phyloP scores from a whole-genome alignment of 2,888 invertebrate genomes.

The Lordiphosa fenestrarum region DNA sequence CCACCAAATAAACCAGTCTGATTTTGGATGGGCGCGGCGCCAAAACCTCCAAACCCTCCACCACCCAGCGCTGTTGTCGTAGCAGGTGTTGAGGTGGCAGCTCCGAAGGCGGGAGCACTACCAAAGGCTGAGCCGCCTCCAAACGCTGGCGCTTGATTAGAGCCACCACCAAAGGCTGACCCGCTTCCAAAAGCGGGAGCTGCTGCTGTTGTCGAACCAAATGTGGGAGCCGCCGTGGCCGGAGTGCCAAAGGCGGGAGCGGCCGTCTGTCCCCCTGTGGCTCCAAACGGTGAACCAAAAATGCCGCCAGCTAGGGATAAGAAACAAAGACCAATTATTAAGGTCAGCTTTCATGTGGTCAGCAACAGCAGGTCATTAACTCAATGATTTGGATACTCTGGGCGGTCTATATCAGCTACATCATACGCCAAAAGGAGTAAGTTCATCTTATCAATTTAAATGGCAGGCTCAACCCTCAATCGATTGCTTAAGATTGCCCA shows the following conservation, averaged over 20 bases:
- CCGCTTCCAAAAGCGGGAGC: slow-evolving; percentile 18
- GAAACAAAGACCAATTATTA: slow-evolving; percentile 37
- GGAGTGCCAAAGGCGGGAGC: slow-evolving; percentile 48
- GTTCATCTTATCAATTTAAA: slow-evolving; percentile 8
- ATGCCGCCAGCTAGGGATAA: slow-evolving; percentile 70
- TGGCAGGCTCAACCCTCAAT: slow-evolving; percentile 55
- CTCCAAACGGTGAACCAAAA: slow-evolving; percentile 76
- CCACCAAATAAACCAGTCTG: slow-evolving; percentile 79
- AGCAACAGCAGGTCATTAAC: slow-evolving; percentile 7
- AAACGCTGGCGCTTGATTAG: slow-evolving; percentile 36
- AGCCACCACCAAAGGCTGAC: slow-evolving; percentile 26
- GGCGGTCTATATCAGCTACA: slow-evolving; percentile 42
- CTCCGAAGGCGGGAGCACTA: slow-evolving; percentile 50
- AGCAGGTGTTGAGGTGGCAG: slow-evolving; percentile 54
- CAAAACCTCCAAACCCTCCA: slow-evolving; percentile 79
- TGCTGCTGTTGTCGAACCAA: slow-evolving; percentile 45
- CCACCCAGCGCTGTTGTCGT: slow-evolving; percentile 64
- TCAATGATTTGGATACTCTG: slow-evolving; percentile 27
- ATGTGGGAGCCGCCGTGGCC: slow-evolving; percentile 54
- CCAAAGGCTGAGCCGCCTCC: slow-evolving; percentile 54
- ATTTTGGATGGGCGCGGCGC: slow-evolving; percentile 69
- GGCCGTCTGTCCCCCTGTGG: slow-evolving; percentile 32
- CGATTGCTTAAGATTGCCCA: no score
- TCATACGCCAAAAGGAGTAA: slow-evolving; percentile 61
- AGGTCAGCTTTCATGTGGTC: slow-evolving; percentile 37